Percentiles rank a stretch among this genome's conserved stretches.
These are phyloP conservation scores for Euphonia xanthogaster DNA, from an alignment of 2,797 vertebrate species.

Conservation along the genomic window DNA sequence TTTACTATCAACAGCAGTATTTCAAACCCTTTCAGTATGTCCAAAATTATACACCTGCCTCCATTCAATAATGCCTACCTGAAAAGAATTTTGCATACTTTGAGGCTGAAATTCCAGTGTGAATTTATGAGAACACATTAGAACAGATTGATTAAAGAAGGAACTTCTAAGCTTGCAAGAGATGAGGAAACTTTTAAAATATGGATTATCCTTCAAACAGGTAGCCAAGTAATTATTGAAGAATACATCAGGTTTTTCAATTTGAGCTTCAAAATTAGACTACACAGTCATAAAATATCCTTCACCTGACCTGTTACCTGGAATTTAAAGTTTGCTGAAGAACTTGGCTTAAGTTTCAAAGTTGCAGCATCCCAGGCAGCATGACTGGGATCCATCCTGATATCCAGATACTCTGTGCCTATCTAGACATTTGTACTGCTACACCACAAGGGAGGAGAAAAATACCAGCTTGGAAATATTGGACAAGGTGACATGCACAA, in stretches of 20 bases:
- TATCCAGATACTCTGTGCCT: background rate
- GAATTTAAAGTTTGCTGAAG: background rate
- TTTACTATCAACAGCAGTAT: background rate
- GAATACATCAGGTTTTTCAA: background rate
- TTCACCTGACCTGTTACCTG: background rate
- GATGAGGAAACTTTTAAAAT: constrained; percentile 33
- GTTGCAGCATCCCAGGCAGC: background rate
- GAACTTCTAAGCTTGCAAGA: background rate
- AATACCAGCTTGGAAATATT: background rate
- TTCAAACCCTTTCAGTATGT: background rate
- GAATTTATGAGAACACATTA: constrained; percentile 21
- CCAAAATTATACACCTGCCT: background rate
- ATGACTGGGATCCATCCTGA: background rate
- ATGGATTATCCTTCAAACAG: constrained; percentile 23
- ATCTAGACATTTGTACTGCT: background rate
- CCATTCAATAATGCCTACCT: background rate
- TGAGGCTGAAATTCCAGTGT: background rate
- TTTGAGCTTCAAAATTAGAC: background rate
- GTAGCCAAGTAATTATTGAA: constrained; percentile 29
- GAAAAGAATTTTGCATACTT: background rate
- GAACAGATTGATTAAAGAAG: background rate
- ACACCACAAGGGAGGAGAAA: background rate
- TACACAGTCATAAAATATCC: background rate
- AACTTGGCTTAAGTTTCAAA: background rate
- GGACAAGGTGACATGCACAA: background rate